A percentile compares a stretch with the other conserved stretches of the same genome.
Evolutionary conservation across 2,113 vertebrate genomes (phyloP).

Genomic region (Rhizomys pruinosus): DNA sequence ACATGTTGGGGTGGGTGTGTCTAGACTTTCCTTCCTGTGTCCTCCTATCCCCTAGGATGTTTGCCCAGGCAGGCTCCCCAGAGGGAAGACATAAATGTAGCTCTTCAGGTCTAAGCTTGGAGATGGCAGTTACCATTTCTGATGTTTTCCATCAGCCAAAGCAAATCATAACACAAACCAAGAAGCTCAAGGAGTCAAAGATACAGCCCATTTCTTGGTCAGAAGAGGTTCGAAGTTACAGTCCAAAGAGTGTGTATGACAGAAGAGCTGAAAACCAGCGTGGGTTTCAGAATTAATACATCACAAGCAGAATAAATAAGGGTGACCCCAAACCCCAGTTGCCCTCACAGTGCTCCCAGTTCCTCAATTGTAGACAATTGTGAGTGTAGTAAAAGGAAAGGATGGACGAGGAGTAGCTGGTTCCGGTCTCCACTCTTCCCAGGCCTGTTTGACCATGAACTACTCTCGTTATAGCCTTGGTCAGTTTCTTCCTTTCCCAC

Average conservation of each 20-base stretch:
- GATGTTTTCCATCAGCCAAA: neutral
- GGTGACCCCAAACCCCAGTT: neutral
- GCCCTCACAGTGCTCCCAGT: neutral
- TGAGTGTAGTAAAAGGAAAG: neutral
- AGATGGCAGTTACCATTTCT: neutral
- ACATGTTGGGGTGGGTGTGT: neutral
- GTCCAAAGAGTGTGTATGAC: neutral
- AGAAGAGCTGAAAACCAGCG: neutral
- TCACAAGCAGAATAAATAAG: neutral
- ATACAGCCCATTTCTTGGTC: no score
- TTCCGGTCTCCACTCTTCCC: neutral
- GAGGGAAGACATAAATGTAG: neutral
- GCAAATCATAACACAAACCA: neutral
- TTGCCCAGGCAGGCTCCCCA: neutral
- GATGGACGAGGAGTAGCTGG: neutral
- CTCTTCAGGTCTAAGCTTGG: neutral
- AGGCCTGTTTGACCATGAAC: neutral
- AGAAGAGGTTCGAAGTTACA: neutral
- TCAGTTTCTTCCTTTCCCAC: neutral
- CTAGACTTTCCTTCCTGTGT: neutral
- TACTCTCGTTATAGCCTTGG: neutral
- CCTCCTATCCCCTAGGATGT: neutral
- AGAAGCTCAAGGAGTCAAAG: neutral
- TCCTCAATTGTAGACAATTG: neutral
- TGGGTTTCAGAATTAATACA: neutral